phyloP scores from a whole-genome alignment of 2,888 invertebrate genomes.

The Prosopocoilus inquinatus region DNA sequence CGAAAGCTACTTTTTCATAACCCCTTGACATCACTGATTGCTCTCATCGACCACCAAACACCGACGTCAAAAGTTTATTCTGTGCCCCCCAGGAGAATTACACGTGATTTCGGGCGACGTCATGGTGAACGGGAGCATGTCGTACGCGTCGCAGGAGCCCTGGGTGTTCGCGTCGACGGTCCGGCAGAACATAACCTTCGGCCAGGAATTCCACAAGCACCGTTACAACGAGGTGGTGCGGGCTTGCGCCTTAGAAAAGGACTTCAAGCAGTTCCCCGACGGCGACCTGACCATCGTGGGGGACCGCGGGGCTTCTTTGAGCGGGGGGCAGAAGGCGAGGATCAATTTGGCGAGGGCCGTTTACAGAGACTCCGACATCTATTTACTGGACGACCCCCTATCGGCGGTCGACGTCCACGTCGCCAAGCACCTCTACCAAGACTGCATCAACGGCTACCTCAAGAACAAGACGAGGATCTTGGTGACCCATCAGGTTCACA shows the following conservation, averaged over 20 bases:
- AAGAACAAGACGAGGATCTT: conserved; percentile 69
- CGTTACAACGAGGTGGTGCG: conserved; percentile 60
- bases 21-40: too few species aligned
- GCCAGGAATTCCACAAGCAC: conserved; percentile 60
- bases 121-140: conserved; percentile 61
- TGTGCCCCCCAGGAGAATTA: conserved; percentile 53
- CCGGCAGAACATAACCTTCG: conserved; percentile 85
- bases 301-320: conserved; percentile 74
- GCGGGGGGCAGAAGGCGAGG: conserved; percentile 80
- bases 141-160: conserved; percentile 81
- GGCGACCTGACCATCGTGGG: conserved; percentile 77
- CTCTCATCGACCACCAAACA: neutral
- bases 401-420: conserved; percentile 85
- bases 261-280: conserved; percentile 69
- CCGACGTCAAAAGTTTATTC: conserved; percentile 42
- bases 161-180: conserved; percentile 80
- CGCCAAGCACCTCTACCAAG: conserved; percentile 73
- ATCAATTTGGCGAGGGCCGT: conserved; percentile 69
- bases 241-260: conserved; percentile 69
- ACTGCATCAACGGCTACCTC: conserved; percentile 70
- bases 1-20: too few species aligned
- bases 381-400: conserved; percentile 79
- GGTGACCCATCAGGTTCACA: conserved; percentile 87
- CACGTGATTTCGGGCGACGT: conserved; percentile 60
- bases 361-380: conserved; percentile 71